Evolutionary conservation across 2,888 invertebrate species (phyloP), one percentile per base, ranked within the genome.

Genomic region (Athalia rosae): DNA sequence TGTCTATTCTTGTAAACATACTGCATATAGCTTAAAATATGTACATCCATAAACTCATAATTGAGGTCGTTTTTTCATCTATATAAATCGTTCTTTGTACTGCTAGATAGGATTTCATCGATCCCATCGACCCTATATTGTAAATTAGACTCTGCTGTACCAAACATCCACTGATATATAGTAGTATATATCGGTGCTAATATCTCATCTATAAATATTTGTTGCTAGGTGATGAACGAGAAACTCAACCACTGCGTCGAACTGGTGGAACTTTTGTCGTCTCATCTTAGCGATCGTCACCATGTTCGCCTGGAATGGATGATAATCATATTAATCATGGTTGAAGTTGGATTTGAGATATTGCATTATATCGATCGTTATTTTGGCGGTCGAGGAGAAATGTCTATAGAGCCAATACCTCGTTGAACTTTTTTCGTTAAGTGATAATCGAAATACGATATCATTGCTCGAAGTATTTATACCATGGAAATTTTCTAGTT

Each of bases 251-350:
- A 99, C 89, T 99, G 99, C 88, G 95, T 96, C 76, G 98, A 98
- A 85, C 91, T 99, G 15, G 94, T 98, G 6, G 97, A 98, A 86
- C 91, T 99, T 79, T 91, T 99, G 6, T 96, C 96, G 0, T 93
- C 95, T 47, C 97, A 98, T 92, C 92, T 99, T 45, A 97, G 96
- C 77, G 98, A 99, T 91, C 92, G 95, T 8, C 99, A 99, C 90
- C 98, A 98, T 90, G 94, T 97, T 9, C 92, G 98, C 0, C 92
- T 99, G 0, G 99, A 99, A 90, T 97, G 98, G 97, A 98, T 99
- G 96, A 98, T 99, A 82, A 99, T 99, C 80, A 92, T 95, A 41
- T 93, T 99, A 58, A 99, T 99, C 90, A 94, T 98, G 92, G 96
- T 98, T 0, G 99, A 99, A 91, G 99, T 99, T 13, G 94, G 92